Percentiles rank a stretch among this genome's conserved stretches.
These are phyloP conservation scores for Alviniconcha strummeri DNA, from an alignment of 2,888 invertebrate species.

Conservation along the genomic window DNA sequence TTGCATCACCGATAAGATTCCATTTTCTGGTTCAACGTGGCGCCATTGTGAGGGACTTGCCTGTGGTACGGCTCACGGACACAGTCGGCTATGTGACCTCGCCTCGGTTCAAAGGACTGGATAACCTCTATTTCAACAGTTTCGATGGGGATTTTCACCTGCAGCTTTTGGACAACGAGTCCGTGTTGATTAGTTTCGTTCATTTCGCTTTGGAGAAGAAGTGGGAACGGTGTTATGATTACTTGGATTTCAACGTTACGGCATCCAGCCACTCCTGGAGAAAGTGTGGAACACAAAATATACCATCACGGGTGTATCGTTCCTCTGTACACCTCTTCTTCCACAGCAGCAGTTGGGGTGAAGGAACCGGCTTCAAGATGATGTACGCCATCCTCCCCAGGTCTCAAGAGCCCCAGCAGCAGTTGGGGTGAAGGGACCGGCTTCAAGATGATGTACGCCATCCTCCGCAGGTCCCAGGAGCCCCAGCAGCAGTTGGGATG, in stretches of 20 bases:
- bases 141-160: not conserved
- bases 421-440: too few species aligned
- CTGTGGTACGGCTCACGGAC: not conserved
- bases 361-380: too few species aligned
- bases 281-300: not conserved
- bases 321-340: not conserved
- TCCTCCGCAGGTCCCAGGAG: too few species aligned
- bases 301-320: not conserved
- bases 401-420: not conserved
- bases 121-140: too few species aligned
- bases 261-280: not conserved
- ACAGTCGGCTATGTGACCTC: conserved; percentile 6
- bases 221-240: not conserved
- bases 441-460: too few species aligned
- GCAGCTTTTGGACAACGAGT: not conserved
- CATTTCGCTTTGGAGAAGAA: not conserved
- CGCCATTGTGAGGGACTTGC: too few species aligned
- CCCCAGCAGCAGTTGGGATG: not conserved
- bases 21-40: too few species aligned
- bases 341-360: not conserved
- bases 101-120: not conserved
- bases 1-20: too few species aligned
- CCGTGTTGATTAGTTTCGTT: conserved; percentile 21
- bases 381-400: too few species aligned
- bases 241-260: not conserved